Evolutionary conservation across 1,140 invertebrate species (phyloP), one percentile per base, ranked within the genome.

Genomic region (Drosophila pseudoananassae): DNA sequence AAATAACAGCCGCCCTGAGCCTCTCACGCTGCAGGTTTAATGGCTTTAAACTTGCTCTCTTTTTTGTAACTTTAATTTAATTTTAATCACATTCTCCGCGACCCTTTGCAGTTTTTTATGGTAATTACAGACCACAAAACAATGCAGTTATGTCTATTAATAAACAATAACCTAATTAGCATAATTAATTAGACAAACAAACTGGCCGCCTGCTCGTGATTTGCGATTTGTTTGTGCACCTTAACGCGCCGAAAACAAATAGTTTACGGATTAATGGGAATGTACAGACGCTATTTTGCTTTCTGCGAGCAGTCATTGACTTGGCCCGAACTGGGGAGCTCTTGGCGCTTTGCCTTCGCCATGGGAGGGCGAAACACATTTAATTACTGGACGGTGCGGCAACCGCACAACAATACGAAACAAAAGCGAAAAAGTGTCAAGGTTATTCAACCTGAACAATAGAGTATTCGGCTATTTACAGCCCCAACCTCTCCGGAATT

Each of bases 371-470:
- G 45, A 61, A 73, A 49, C 52, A 73, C 51, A 53, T 61, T 61
- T 73, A 73, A 73, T 73, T 73, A 72, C 56, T 38, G 36, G 50
- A 36, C 31, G 25, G 31, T 14, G 14, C 36, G 33, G 17, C 12
- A 54, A 49, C 38, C 46, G 38, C 36, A 43, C 49, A 31, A 65
- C 15, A 33, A 65, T 20, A 3, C 20, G 20, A 64, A 69, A 61
- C 20, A 54, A 43, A 56, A 53, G 29, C 33, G 43, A 56, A 77
- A 82, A 75, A 70, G 52, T 65, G 63, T 63, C 49, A 73, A 78
- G 79, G 70, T 83, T 78, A 38, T 83, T 83, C 75, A 83, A 83
- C 79, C 64, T 58, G 49, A 70, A 58, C 63, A 77, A 54, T 74
- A 33, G 61, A 15, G 17, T 31, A 38, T 29, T 49, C 25, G 27